A percentile compares a stretch with the other conserved stretches of the same genome.
Evolutionary conservation across 1,140 invertebrate genomes (phyloP).

Genomic region (Drosophila melanica): DNA sequence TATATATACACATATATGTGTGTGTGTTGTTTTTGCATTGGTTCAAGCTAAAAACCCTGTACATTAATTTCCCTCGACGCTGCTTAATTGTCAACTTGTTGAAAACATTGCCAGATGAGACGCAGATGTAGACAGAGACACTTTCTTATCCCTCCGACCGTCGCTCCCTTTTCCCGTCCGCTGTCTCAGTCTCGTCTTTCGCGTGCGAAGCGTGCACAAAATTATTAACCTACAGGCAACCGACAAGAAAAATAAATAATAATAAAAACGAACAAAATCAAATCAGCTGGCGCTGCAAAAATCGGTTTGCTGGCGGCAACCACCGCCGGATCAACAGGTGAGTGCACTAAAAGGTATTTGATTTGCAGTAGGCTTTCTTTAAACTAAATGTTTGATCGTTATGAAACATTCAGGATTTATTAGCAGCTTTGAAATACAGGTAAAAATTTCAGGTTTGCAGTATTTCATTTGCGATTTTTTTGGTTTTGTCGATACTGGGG

Average conservation of each 20-base stretch:
- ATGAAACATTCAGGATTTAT: no score
- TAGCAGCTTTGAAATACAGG: no score
- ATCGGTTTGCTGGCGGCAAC: not conserved
- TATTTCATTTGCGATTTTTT: no score
- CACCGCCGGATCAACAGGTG: slow-evolving; percentile 25
- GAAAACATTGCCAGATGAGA: not conserved
- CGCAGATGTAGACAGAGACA: slow-evolving; percentile 17
- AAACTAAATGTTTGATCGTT: no score
- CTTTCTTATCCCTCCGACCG: slow-evolving; percentile 32
- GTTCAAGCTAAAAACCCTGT: slow-evolving; percentile 44
- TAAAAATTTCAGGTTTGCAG: no score
- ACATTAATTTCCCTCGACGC: slow-evolving; percentile 47
- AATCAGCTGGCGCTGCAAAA: slow-evolving; percentile 37
- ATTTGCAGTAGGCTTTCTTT: not conserved
- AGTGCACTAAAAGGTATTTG: not conserved
- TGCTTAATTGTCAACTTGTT: slow-evolving; percentile 53
- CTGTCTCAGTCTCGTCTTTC: slow-evolving; percentile 10
- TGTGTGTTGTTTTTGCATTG: slow-evolving; percentile 43
- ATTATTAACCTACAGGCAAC: slow-evolving; percentile 25
- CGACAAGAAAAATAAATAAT: not conserved
- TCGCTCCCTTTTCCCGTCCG: slow-evolving; percentile 14
- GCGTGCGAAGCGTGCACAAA: slow-evolving; percentile 29
- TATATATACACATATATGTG: slow-evolving; percentile 36
- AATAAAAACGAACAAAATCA: slow-evolving; percentile 1
- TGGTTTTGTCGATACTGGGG: no score